Conservation (phyloP, 2,888 invertebrate genomes). For the Gerris lacustris region DNA sequence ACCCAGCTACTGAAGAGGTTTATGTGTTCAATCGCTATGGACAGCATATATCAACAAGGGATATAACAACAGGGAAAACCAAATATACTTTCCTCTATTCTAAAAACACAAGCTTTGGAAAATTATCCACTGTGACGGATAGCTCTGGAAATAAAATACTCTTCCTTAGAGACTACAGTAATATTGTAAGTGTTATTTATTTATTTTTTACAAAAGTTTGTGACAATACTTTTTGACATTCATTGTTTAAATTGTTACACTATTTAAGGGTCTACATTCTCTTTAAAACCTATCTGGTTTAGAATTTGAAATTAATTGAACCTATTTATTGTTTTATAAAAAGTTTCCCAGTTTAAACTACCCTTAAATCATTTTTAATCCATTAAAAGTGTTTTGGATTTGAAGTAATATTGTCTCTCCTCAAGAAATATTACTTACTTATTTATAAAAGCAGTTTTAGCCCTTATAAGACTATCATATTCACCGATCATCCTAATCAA, state of each 20-base stretch:
- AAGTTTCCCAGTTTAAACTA: no score
- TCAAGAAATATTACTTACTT: no score
- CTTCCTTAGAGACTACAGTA: constrained; percentile 80
- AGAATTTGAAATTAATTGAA: no score
- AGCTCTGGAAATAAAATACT: constrained; percentile 87
- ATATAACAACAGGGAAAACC: constrained; percentile 85
- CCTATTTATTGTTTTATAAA: no score
- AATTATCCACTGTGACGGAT: constrained; percentile 84
- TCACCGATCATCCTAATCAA: no score
- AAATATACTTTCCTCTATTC: constrained; percentile 93
- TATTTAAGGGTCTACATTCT: no score
- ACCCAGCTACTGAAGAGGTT: constrained; percentile 74
- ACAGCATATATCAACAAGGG: constrained; percentile 89
- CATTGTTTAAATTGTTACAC: not conserved
- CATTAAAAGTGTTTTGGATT: no score
- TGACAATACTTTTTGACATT: not conserved
- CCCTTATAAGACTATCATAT: no score
- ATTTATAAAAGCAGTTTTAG: no score
- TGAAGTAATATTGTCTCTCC: no score
- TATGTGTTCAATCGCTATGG: constrained; percentile 82
- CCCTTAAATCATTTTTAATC: no score
- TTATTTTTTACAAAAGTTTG: not conserved
- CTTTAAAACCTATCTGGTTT: no score
- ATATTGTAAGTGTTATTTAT: constrained; percentile 47
- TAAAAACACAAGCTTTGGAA: constrained; percentile 90